Conservation (phyloP, 2,888 invertebrate genomes). For the Lepidocyrtinus sp. region DNA sequence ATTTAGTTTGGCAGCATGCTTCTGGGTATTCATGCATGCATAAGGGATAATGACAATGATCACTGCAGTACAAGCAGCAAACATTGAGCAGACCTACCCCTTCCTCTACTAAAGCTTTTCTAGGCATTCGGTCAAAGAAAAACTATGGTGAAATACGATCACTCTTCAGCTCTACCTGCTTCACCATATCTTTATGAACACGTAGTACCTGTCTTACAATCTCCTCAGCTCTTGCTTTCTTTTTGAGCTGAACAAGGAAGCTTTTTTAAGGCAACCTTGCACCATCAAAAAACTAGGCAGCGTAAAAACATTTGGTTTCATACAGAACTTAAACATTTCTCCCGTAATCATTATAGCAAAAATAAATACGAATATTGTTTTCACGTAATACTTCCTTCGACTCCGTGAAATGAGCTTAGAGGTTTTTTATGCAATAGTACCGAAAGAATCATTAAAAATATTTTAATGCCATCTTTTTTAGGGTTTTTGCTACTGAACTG, state of each 20-base stretch:
- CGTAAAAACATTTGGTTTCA: too few species aligned
- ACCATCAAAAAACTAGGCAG: too few species aligned
- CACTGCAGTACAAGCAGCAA: neutral
- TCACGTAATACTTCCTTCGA: too few species aligned
- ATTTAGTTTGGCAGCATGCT: too few species aligned
- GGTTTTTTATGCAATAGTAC: neutral
- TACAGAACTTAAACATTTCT: too few species aligned
- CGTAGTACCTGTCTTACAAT: too few species aligned
- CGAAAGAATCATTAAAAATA: neutral
- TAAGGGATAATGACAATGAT: neutral
- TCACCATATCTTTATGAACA: too few species aligned
- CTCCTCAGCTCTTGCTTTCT: too few species aligned
- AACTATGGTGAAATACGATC: neutral
- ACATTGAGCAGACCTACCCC: neutral
- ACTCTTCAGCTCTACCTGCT: neutral
- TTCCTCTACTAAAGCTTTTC: neutral
- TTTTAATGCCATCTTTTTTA: neutral
- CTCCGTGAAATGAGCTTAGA: too few species aligned
- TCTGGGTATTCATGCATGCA: neutral
- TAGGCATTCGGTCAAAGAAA: neutral
- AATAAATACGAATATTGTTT: too few species aligned
- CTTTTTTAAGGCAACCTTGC: neutral
- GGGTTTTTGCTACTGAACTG: slow-evolving; percentile 4
- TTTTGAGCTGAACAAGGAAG: too few species aligned
- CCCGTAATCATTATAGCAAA: too few species aligned